These are phyloP conservation scores for Scaptodrosophila latifasciaeformis DNA, from an alignment of 2,888 invertebrate species.

Conservation along the genomic window DNA sequence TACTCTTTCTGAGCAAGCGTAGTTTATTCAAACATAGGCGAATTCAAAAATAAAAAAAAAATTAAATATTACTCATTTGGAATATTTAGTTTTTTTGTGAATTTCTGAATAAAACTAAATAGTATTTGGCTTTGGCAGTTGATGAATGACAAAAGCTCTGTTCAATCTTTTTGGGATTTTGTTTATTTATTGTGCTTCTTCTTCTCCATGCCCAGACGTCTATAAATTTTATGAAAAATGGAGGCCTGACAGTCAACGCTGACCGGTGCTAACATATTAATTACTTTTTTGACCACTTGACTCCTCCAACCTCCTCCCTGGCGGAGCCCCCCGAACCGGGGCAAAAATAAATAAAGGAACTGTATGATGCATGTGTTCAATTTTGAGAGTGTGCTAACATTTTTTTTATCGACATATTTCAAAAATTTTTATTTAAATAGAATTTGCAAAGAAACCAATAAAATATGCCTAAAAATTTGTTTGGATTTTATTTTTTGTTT, in stretches of 20 bases:
- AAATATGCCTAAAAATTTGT: constrained; percentile 17
- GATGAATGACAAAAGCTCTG: too few relatives aligned
- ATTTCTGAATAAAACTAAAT: too few relatives aligned
- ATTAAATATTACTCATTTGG: too few relatives aligned
- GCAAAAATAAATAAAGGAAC: too few relatives aligned
- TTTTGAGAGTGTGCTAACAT: constrained; percentile 19
- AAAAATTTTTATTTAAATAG: constrained; percentile 38
- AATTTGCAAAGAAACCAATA: constrained; percentile 28
- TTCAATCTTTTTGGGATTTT: not conserved
- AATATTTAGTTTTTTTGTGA: too few relatives aligned
- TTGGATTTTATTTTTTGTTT: too few relatives aligned
- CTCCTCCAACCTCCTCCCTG: too few relatives aligned
- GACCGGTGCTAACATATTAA: constrained; percentile 45
- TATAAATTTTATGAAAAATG: constrained; percentile 52
- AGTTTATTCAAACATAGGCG: too few relatives aligned
- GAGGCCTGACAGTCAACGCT: not conserved
- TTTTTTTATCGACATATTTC: not conserved
- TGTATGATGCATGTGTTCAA: constrained; percentile 36
- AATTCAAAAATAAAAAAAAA: too few relatives aligned
- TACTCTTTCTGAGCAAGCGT: too few relatives aligned
- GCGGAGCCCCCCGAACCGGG: too few relatives aligned
- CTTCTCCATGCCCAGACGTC: constrained; percentile 14
- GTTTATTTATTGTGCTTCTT: constrained; percentile 33
- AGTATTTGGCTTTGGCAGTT: too few relatives aligned
- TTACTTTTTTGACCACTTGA: constrained; percentile 50